Evolutionary conservation across 2,888 invertebrate species (phyloP).

Genomic region (Pristionchus japonicus): DNA sequence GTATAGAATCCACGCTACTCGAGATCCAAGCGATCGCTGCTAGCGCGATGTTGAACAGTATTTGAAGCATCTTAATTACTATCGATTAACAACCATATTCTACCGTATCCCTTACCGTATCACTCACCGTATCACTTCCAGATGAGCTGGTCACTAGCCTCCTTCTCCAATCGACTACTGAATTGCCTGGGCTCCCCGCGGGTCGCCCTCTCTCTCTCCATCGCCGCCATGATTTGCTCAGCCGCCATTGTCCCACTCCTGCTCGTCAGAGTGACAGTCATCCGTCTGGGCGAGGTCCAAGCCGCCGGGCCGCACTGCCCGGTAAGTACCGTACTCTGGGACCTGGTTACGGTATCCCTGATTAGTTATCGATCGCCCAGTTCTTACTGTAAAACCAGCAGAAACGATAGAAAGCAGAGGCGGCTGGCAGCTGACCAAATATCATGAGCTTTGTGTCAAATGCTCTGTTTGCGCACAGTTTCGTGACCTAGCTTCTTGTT

Average conservation of each 20-base stretch:
- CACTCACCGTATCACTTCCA: neutral
- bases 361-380: neutral
- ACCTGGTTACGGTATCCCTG: neutral
- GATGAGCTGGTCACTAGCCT: neutral
- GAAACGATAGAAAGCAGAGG: neutral
- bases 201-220: conserved; percentile 42
- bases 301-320: conserved; percentile 4
- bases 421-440: neutral
- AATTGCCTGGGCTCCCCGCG: neutral
- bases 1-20: neutral
- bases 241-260: conserved; percentile 44
- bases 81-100: neutral
- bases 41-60: neutral
- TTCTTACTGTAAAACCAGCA: neutral
- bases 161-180: neutral
- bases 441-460: neutral
- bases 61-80: neutral
- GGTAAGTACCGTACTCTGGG: neutral
- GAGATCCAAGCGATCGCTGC: neutral
- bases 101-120: neutral
- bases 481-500: neutral
- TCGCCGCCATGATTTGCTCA: conserved; percentile 43
- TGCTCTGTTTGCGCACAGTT: neutral
- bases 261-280: neutral
- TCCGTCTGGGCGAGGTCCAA: neutral